A percentile compares a stretch with the other conserved stretches of the same genome.
Conservation (phyloP, 1,140 invertebrate genomes). For the Octopus sinensis region DNA sequence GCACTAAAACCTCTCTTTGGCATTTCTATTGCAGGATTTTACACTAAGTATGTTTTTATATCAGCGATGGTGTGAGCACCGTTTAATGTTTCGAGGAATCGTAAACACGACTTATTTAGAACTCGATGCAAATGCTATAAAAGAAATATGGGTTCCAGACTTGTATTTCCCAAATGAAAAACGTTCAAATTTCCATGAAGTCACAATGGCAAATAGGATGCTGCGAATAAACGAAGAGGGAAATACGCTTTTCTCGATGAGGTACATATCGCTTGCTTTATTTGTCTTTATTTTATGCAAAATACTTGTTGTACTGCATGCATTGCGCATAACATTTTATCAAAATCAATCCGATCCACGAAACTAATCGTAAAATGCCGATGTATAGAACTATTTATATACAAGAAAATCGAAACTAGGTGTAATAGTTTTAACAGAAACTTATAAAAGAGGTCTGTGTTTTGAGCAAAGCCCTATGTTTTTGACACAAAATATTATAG, state of each 20-base stretch:
- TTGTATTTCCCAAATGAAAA: constrained; percentile 59
- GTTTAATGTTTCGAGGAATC: constrained; percentile 26
- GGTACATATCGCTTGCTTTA: constrained; percentile 37
- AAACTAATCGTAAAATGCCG: too few species aligned
- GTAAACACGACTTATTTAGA: constrained; percentile 28
- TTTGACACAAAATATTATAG: too few species aligned
- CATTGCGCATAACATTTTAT: too few species aligned
- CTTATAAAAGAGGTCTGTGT: too few species aligned
- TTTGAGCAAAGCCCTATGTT: too few species aligned
- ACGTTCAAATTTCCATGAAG: constrained; percentile 54
- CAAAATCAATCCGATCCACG: too few species aligned
- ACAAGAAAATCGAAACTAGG: too few species aligned
- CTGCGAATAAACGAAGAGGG: constrained; percentile 53
- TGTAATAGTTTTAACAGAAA: too few species aligned
- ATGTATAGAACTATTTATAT: too few species aligned
- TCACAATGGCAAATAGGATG: constrained; percentile 58
- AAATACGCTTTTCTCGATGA: constrained; percentile 56
- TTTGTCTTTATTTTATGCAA: too few species aligned
- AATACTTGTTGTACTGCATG: too few species aligned
- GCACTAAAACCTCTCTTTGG: background rate
- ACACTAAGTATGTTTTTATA: constrained; percentile 42
- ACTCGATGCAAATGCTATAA: constrained; percentile 41
- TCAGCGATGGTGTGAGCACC: constrained; percentile 36
- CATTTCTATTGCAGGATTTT: constrained; percentile 37
- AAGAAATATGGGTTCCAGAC: constrained; percentile 57